Conservation (phyloP, 2,888 invertebrate genomes). For the Clostera curtula region DNA sequence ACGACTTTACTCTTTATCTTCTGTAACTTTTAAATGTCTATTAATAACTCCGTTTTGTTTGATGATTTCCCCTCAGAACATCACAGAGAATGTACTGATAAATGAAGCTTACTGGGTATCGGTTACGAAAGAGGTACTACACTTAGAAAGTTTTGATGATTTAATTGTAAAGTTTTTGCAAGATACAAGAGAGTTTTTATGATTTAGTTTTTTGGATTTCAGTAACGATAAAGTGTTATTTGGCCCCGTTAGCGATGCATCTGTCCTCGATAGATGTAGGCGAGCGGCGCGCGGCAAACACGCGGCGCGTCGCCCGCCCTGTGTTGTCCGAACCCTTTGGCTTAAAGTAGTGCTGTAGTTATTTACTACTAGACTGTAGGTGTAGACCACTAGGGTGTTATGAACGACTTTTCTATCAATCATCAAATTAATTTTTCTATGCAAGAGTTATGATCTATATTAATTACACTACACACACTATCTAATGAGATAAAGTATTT, state of each 20-base stretch:
- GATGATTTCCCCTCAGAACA: constrained; percentile 89
- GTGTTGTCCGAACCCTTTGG: constrained; percentile 71
- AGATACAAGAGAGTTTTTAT: constrained; percentile 71
- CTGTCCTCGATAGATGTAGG: constrained; percentile 72
- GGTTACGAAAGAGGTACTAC: constrained; percentile 92
- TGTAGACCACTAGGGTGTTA: constrained; percentile 74
- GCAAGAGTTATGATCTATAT: constrained; percentile 69
- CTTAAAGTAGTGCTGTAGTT: constrained; percentile 71
- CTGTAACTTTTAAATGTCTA: constrained; percentile 43
- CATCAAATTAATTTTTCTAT: constrained; percentile 69
- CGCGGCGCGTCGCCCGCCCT: constrained; percentile 27
- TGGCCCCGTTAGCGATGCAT: constrained; percentile 77
- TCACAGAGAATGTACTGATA: constrained; percentile 96
- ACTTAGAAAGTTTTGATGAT: constrained; percentile 76
- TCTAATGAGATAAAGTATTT: constrained; percentile 58
- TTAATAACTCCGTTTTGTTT: constrained; percentile 72
- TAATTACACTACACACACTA: constrained; percentile 69
- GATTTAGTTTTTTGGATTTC: constrained; percentile 74
- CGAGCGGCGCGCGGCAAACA: constrained; percentile 37
- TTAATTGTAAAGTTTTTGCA: constrained; percentile 74
- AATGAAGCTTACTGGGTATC: constrained; percentile 96
- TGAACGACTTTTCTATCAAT: constrained; percentile 71
- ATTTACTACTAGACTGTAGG: constrained; percentile 71
- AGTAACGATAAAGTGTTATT: constrained; percentile 74
- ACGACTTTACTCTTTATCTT: constrained; percentile 31